A percentile compares a stretch with the other conserved stretches of the same genome.
phyloP scores from a whole-genome alignment of 1,140 invertebrate genomes.

The Drosophila nebulosa region DNA sequence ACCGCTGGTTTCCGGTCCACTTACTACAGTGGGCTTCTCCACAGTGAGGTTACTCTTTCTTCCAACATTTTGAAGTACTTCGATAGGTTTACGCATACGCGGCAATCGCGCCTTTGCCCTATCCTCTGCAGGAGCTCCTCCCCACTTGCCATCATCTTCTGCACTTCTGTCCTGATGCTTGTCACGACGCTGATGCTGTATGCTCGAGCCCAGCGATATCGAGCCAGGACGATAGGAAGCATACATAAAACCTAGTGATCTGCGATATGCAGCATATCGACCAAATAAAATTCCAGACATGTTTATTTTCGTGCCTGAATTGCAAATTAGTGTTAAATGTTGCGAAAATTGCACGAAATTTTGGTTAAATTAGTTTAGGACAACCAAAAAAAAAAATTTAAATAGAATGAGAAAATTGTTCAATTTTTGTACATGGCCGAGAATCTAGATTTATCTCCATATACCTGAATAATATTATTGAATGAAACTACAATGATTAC shows the following conservation, averaged over 20 bases:
- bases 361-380: not conserved
- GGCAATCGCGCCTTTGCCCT: not conserved
- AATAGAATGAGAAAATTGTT: not conserved
- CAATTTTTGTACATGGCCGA: conserved; percentile 8
- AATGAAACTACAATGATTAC: conserved; percentile 5
- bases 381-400: conserved; percentile 3
- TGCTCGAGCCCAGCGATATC: not conserved
- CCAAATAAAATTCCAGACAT: not conserved
- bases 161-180: not conserved
- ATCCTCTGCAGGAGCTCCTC: not conserved
- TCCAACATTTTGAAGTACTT: not conserved
- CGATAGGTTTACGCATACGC: not conserved
- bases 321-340: not conserved
- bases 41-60: not conserved
- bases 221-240: not conserved
- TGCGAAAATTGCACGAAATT: conserved; percentile 12
- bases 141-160: not conserved
- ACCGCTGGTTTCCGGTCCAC: not conserved
- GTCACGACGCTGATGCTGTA: not conserved
- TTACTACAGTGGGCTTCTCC: not conserved
- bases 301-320: not conserved
- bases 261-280: not conserved
- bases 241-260: not conserved
- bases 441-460: not conserved
- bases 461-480: not conserved